These are phyloP conservation scores for Tinamus major DNA, from an alignment of 2,797 vertebrate genomes.

Conservation along the genomic window DNA sequence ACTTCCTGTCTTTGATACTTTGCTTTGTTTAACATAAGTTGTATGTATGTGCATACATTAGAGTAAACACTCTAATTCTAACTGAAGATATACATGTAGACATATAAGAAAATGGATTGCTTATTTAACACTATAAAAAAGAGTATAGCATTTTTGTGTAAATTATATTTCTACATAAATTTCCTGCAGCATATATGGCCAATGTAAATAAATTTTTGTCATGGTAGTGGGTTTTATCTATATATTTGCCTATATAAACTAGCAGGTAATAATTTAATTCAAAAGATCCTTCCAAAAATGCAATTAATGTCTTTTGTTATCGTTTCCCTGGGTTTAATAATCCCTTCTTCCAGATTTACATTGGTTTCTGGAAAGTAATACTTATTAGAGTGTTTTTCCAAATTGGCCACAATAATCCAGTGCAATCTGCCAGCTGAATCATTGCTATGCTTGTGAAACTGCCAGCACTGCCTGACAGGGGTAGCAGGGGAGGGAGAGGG, in stretches of 20 bases:
- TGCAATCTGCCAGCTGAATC: conserved; percentile 75
- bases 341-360: conserved; percentile 73
- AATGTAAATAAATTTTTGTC: conserved; percentile 33
- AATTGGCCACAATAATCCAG: conserved; percentile 75
- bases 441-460: conserved; percentile 72
- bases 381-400: conserved; percentile 72
- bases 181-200: conserved; percentile 24
- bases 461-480: conserved; percentile 71
- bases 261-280: conserved; percentile 74
- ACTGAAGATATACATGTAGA: conserved; percentile 23
- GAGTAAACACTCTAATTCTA: conserved; percentile 50
- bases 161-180: conserved; percentile 21
- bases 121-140: conserved; percentile 49
- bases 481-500: conserved; percentile 44
- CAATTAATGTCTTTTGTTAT: conserved; percentile 74
- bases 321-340: conserved; percentile 74
- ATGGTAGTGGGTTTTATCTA: conserved; percentile 37
- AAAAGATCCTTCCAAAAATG: conserved; percentile 69
- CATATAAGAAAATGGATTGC: neutral
- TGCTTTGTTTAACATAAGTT: conserved; percentile 25
- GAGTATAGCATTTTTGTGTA: conserved; percentile 45
- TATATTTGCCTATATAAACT: conserved; percentile 64
- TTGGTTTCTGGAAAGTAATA: conserved; percentile 75
- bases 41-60: conserved; percentile 37
- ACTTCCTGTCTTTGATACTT: conserved; percentile 44